Evolutionary conservation across 2,113 vertebrate genomes (phyloP), one percentile per base, ranked within the genome.

Genomic region (Catharus bicknelli): DNA sequence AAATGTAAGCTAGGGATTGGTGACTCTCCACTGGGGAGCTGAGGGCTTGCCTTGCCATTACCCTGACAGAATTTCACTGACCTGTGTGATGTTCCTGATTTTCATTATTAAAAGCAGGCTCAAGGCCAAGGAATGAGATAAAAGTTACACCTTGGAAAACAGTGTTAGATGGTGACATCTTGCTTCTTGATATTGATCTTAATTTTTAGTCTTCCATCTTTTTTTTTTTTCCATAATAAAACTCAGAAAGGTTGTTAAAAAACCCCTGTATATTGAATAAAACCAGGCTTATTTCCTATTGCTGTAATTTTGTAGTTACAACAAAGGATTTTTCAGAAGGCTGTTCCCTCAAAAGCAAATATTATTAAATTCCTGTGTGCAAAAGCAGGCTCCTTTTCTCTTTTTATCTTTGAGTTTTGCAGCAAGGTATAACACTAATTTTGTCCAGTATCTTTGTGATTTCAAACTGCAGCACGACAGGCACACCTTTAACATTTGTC

Each of bases 81-180:
- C 81, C 30, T 64, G 18, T 50, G 20, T 34, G 34, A 54, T 75
- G 42, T 50, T 89, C 54, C 43, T 73, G 25, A 58, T 68, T 94
- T 88, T 64, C 66, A 45, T 54, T 90, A 90, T 84, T 68, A 76
- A 90, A 81, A 92, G 45, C 48, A 84, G 69, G 47, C 40, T 63
- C 51, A 53, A 86, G 72, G 13, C 55, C 61, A 78, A 67, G 21
- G n/a, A 78, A 61, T 25, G 17, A 93, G n/a, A 17, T 61, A 14
- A 29, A 90, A 88, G 16, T 45, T 67, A 61, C 9, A 78, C 36
- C 25, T 70, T n/a, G n/a, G 19, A 86, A 90, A 48, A 45, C 8
- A n/a, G 9, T 15, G 30, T 59, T 67, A 86, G 77, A 81, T 34
- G 8, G 30, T 88, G 59, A 62, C 20, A 70, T 59, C 29, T 53